These are phyloP conservation scores for Coracopsis vasa DNA, from an alignment of 2,113 vertebrate genomes.

Conservation along the genomic window DNA sequence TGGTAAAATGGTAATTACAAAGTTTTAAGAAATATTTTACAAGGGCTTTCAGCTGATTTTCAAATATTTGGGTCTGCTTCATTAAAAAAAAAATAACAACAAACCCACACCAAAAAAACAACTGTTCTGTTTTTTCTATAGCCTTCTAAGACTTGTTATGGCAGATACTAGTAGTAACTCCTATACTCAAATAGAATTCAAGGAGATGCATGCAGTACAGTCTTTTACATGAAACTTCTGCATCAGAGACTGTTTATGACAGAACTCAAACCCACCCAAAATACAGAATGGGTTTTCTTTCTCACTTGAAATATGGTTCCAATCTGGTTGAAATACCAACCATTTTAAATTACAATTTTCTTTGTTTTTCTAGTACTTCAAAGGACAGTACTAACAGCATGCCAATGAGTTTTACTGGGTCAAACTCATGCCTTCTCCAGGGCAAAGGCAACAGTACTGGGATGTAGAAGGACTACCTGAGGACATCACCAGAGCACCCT, in stretches of 20 bases:
- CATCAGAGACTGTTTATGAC: background rate
- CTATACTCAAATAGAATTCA: background rate
- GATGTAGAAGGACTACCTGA: background rate
- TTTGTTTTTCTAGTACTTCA: background rate
- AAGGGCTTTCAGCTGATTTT: background rate
- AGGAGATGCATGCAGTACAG: background rate
- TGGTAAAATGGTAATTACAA: background rate
- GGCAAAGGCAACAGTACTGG: background rate
- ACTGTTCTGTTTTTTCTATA: background rate
- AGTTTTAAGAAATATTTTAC: background rate
- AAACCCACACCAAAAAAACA: background rate
- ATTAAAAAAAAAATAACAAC: background rate
- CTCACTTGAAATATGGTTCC: background rate
- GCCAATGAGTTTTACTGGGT: background rate
- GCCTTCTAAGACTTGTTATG: background rate
- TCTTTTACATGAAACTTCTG: background rate
- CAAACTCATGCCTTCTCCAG: background rate
- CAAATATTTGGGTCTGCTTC: background rate
- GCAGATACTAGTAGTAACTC: background rate
- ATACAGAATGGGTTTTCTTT: background rate
- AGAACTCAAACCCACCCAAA: background rate
- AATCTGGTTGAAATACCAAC: background rate
- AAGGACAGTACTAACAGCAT: background rate
- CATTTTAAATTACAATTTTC: background rate
- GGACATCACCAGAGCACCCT: background rate